Evolutionary conservation across 2,888 invertebrate genomes (phyloP), one percentile per base, ranked within the genome.

Genomic region (Stenolophus ochropezus): DNA sequence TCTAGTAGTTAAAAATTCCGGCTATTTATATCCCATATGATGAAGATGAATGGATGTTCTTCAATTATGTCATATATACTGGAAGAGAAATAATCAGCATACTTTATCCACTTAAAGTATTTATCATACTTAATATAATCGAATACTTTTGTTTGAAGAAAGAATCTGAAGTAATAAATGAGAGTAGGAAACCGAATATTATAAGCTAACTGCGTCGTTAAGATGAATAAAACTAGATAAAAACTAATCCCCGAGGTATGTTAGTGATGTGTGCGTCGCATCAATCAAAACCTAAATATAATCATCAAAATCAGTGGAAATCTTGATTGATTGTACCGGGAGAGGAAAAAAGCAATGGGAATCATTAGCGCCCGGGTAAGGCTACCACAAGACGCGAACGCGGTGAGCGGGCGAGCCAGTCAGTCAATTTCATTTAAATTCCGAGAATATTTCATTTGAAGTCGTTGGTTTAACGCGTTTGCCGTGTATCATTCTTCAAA

Each of bases 401-500:
- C 51, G 51, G 27, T 27, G 21, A 49, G 47, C 73, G 47, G n/a
- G n/a, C 23, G 47, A 73, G 33, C 47, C 20, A 33, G 21, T 21
- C 73, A 73, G 80, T 73, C 80, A 80, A 80, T 80, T 80, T 80
- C 80, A 80, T 80, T 80, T 80, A 80, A 80, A 80, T 80, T 80
- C 80, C 53, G 27, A 42, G 80, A 73, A 80, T 80, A 80, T 80
- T 80, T 80, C 80, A 79, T 79, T 80, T 73, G 14, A 58, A 80
- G 71, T 79, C 79, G 79, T 80, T 80, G 80, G 80, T 80, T 73
- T 80, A 80, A 80, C 80, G 80, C 71, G 80, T 73, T 73, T 73
- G 74, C 74, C 73, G 81, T 82, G 84, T 82, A 85, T 86, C 86
- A 86, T 86, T 86, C 85, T 85, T 87, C 85, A 86, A 83, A 84